phyloP scores from a whole-genome alignment of 2,797 vertebrate species.

The Myotis myotis region DNA sequence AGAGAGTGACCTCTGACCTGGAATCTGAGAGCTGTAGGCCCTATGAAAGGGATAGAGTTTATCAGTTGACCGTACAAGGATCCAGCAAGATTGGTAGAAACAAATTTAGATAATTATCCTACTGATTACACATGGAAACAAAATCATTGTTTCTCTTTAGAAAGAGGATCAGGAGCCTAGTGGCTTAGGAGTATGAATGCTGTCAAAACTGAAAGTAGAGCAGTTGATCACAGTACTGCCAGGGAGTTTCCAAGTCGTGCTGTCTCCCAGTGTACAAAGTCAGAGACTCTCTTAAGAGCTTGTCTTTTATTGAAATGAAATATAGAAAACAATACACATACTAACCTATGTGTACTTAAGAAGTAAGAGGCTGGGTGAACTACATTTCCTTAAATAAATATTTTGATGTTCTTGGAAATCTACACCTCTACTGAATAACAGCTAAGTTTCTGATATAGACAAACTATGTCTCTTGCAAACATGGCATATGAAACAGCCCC shows the following conservation, averaged over 20 bases:
- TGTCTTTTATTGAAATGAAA: constrained; percentile 15
- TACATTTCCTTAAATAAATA: constrained; percentile 42
- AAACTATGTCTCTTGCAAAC: constrained; percentile 14
- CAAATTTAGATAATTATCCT: constrained; percentile 42
- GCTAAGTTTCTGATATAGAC: not conserved
- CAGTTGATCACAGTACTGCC: not conserved
- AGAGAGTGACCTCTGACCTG: constrained; percentile 49
- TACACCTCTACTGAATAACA: not conserved
- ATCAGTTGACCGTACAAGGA: constrained; percentile 59
- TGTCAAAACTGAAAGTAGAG: constrained; percentile 53
- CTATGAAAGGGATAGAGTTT: constrained; percentile 30
- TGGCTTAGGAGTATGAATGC: constrained; percentile 25
- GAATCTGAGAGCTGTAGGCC: constrained; percentile 31
- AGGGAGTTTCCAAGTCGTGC: constrained; percentile 54
- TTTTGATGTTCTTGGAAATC: constrained; percentile 53
- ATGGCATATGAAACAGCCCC: not conserved
- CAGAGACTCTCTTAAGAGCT: not conserved
- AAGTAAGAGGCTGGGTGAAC: constrained; percentile 1
- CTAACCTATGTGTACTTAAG: not conserved
- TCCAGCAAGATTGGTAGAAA: not conserved
- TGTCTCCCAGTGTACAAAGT: not conserved
- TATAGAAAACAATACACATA: not conserved
- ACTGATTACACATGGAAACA: constrained; percentile 38
- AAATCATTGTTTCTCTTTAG: constrained; percentile 50
- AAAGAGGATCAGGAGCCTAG: constrained; percentile 16